Conservation (phyloP, 1,140 invertebrate species). For the Lepidotrigona ventralis region DNA sequence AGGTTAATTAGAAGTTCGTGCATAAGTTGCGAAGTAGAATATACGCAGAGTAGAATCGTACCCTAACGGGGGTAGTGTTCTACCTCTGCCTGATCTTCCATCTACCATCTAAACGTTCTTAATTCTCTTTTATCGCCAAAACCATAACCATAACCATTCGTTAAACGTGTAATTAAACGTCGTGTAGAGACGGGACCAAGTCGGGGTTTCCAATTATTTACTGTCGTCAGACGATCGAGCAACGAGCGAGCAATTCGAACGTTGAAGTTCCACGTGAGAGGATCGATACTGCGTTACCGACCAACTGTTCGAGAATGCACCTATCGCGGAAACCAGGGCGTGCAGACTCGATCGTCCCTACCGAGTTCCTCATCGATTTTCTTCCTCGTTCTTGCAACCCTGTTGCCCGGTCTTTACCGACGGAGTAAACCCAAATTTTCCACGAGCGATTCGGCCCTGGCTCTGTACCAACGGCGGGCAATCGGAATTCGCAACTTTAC, state of each 20-base stretch:
- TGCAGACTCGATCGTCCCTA: background rate
- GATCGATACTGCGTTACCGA: constrained; percentile 54
- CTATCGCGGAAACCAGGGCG: too few relatives aligned
- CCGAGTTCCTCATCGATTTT: constrained; percentile 32
- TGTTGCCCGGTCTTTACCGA: constrained; percentile 49
- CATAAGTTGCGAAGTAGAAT: constrained; percentile 2
- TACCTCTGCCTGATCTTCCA: background rate
- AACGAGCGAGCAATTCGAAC: background rate
- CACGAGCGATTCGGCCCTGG: background rate
- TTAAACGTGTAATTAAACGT: background rate
- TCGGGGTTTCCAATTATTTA: background rate
- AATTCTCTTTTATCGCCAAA: too few relatives aligned
- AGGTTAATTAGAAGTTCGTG: constrained; percentile 19
- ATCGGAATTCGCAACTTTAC: background rate
- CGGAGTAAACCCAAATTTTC: constrained; percentile 21
- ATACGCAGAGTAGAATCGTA: background rate
- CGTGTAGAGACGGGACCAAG: too few relatives aligned
- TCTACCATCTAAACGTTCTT: background rate
- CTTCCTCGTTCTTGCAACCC: constrained; percentile 2
- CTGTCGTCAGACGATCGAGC: background rate
- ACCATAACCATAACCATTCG: too few relatives aligned
- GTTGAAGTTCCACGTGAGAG: background rate
- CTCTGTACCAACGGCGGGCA: constrained; percentile 43
- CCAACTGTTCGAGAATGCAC: background rate
- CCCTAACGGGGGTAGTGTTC: background rate